phyloP scores from a whole-genome alignment of 2,113 vertebrate genomes.

The Crotalus horridus region DNA sequence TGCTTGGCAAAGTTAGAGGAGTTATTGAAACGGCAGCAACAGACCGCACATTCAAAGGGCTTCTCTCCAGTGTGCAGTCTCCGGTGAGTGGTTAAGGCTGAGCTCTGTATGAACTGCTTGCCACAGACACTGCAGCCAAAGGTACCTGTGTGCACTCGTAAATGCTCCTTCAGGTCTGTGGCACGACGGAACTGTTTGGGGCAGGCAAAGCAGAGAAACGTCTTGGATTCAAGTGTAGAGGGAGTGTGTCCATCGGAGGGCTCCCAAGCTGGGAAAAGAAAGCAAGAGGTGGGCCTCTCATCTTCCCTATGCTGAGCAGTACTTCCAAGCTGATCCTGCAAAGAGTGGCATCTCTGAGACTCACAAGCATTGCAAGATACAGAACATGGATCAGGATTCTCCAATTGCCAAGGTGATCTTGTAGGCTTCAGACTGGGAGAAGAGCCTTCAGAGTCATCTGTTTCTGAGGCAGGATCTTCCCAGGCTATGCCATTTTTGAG shows the following conservation, averaged over 20 bases:
- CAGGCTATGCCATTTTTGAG: neutral
- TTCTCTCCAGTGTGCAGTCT: conserved; percentile 47
- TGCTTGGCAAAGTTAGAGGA: conserved; percentile 49
- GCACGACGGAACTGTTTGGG: conserved; percentile 37
- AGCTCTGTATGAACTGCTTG: conserved; percentile 43
- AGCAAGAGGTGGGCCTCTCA: neutral
- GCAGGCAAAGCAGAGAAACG: conserved; percentile 37
- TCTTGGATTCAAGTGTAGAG: neutral
- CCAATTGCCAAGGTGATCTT: neutral
- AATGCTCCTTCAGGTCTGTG: conserved; percentile 38
- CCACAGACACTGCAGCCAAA: conserved; percentile 40
- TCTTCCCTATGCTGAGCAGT: neutral
- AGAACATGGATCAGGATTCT: neutral
- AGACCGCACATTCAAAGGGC: conserved; percentile 42
- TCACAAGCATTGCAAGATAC: neutral
- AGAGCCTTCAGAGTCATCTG: neutral
- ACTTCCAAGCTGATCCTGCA: neutral
- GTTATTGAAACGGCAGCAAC: conserved; percentile 43
- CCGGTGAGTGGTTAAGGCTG: conserved; percentile 41
- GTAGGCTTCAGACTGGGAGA: neutral
- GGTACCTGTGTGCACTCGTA: conserved; percentile 36
- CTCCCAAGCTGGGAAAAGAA: neutral
- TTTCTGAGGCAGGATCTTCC: neutral
- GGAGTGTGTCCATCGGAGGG: neutral
- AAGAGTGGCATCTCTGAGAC: neutral